Base-by-base conservation (phyloP, 64 coral and sea anemone species). In the Pachyseris speciosa region DNA sequence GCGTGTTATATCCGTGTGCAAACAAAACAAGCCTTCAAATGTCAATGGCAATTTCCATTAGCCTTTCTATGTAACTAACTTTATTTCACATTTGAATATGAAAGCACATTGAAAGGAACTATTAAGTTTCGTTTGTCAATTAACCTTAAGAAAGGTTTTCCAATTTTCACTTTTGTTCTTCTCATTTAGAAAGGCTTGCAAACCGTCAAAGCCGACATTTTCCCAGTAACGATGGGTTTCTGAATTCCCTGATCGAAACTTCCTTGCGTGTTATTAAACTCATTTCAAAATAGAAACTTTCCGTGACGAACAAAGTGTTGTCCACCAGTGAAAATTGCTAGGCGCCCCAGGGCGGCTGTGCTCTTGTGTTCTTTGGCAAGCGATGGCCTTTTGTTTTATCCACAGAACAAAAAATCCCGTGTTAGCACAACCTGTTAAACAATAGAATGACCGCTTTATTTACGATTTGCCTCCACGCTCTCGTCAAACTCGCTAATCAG, bases 101-200 rank as follows among this genome's bases (percentile, higher is more conserved):
- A 81, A 81, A 58, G 77, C 77, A 51, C 53, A 39, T 81, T 81
- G 77, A 81, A 81, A 61, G 40, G 34, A 81, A 81, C 77, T 81
- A 81, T 81, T 81, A 81, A 61, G 77, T 81, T 81, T 81, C 77
- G 77, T 81, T 81, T 81, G 77, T 81, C 77, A 81, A 81, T 81
- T 81, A 81, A 81, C 77, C 37, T 58, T 30, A 61, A 60, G 77
- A 58, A 81, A 40, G 33, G 77, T 37, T 63, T 61, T 61, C 53
- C 36, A 81, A 81, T 81, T 81, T 81, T 60, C 77, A 81, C 77
- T 81, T 81, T 81, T 81, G 77, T 81, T 24, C 34, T 22, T 34
- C 19, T 81, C 52, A 58, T 81, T 81, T 81, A 63, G 32, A 81
- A 81, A 81, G 53, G 17, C 19, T 81, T 81, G 34, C 33, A 81